Percentiles rank a stretch among this genome's conserved stretches.
Conservation (phyloP, 2,797 vertebrate species). For the Ctenosaura bakeri region DNA sequence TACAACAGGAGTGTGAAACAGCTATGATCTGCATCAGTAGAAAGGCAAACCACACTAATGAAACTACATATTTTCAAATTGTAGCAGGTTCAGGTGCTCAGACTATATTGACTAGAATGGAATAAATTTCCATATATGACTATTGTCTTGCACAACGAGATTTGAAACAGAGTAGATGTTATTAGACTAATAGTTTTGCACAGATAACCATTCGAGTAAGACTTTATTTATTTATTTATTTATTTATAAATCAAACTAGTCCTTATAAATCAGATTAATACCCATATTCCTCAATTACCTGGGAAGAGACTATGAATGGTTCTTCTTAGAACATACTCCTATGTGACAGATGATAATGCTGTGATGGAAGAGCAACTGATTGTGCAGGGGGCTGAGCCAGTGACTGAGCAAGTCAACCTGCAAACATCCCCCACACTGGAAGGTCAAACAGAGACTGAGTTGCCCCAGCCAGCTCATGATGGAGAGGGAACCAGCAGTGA, state of each 20-base stretch:
- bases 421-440: no score
- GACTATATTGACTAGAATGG: slow-evolving; percentile 57
- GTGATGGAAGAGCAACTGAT: no score
- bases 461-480: no score
- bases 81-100: slow-evolving; percentile 41
- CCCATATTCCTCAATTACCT: background rate
- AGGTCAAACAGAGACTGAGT: no score
- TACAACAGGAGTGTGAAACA: background rate
- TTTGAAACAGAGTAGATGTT: slow-evolving; percentile 43
- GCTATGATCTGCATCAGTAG: background rate
- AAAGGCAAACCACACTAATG: background rate
- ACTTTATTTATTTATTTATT: background rate
- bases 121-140: slow-evolving; percentile 46
- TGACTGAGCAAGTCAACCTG: no score
- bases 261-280: background rate
- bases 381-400: no score
- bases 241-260: slow-evolving; percentile 5
- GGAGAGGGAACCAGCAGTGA: no score
- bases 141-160: slow-evolving; percentile 53
- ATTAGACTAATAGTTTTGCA: slow-evolving; percentile 58
- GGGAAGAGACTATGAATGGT: background rate
- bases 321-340: no score
- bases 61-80: background rate
- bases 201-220: slow-evolving; percentile 51
- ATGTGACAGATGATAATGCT: no score